phyloP scores from a whole-genome alignment of 2,888 invertebrate genomes.

The Nomada hirtipes region DNA sequence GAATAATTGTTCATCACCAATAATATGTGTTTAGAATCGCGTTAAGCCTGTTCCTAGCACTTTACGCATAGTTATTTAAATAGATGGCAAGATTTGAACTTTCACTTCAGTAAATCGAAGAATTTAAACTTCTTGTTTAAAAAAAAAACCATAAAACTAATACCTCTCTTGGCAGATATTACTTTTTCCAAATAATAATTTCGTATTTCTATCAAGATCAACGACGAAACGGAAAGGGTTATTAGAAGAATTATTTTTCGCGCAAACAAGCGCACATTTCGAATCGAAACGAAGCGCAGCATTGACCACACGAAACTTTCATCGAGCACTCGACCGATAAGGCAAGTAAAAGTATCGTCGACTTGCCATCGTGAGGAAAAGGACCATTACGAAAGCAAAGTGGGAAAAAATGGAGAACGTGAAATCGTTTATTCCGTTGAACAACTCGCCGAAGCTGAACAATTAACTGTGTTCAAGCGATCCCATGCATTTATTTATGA shows the following conservation, averaged over 20 bases:
- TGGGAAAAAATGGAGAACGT: neutral
- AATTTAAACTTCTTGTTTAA: neutral
- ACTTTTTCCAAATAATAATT: neutral
- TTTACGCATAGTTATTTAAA: too few relatives aligned
- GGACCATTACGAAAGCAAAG: neutral
- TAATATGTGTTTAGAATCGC: too few relatives aligned
- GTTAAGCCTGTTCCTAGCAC: too few relatives aligned
- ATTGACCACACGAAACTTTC: constrained; percentile 21
- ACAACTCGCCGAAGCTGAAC: too few relatives aligned
- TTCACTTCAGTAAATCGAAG: neutral
- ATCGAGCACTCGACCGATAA: constrained; percentile 26
- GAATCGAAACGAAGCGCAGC: neutral
- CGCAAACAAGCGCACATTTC: neutral
- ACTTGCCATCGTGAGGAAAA: constrained; percentile 9
- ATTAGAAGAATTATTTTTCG: neutral
- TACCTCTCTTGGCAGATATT: neutral
- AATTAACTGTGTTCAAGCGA: too few relatives aligned
- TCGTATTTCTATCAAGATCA: neutral
- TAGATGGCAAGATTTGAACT: neutral
- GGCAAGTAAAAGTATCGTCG: constrained; percentile 34
- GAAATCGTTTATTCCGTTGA: too few relatives aligned
- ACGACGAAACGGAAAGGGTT: neutral
- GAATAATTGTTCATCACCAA: too few relatives aligned
- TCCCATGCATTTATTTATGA: too few relatives aligned
- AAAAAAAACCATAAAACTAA: neutral